Conservation (phyloP, 1,140 invertebrate species). For the Camponotus pennsylvanicus region DNA sequence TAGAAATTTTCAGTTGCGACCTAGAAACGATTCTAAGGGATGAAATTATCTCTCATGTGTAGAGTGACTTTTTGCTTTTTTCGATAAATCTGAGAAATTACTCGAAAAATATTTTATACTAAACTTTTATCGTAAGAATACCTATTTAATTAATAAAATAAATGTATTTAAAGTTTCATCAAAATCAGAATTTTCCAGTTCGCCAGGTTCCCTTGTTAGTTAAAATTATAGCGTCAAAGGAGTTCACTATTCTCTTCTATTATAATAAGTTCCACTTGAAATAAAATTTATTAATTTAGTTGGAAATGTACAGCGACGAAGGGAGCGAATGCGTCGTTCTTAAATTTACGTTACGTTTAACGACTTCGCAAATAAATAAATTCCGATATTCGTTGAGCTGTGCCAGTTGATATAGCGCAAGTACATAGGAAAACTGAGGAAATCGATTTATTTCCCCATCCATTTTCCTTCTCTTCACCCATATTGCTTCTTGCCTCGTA, state of each 20-base stretch:
- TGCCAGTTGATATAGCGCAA: slow-evolving; percentile 4
- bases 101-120: too few relatives aligned
- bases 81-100: too few relatives aligned
- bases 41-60: too few relatives aligned
- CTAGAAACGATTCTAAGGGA: too few relatives aligned
- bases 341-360: slow-evolving; percentile 5
- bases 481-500: slow-evolving; percentile 28
- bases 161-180: too few relatives aligned
- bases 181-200: too few relatives aligned
- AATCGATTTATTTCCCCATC: slow-evolving; percentile 35
- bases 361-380: slow-evolving; percentile 46
- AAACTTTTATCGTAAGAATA: too few relatives aligned
- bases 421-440: slow-evolving; percentile 7
- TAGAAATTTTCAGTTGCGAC: too few relatives aligned
- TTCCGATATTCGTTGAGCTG: slow-evolving; percentile 1
- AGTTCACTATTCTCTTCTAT: not conserved
- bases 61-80: too few relatives aligned
- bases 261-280: not conserved
- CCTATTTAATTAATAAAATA: too few relatives aligned
- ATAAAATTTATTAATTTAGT: not conserved
- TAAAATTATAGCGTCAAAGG: not conserved
- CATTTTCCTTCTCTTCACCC: too few relatives aligned
- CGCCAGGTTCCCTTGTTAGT: not conserved
- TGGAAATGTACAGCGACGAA: not conserved
- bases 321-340: not conserved